Evolutionary conservation across 2,888 invertebrate species (phyloP).

Genomic region (Drosophila neutralis): DNA sequence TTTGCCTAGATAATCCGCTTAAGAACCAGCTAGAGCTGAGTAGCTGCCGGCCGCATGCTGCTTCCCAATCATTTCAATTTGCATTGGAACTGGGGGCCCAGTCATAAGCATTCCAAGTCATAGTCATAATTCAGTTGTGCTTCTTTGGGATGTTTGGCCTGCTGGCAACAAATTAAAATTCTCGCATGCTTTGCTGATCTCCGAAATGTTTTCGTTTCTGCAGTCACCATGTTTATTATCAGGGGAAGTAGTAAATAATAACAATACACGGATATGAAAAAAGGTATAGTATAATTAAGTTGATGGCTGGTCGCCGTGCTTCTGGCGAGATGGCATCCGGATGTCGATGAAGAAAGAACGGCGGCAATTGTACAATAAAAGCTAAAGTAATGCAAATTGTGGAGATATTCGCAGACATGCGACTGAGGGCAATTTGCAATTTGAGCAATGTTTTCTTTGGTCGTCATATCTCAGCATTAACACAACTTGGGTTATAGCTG

Average conservation of each 20-base stretch:
- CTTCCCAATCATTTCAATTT: conserved; percentile 83
- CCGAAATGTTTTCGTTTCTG: conserved; percentile 70
- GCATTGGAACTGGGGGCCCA: conserved; percentile 81
- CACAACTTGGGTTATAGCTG: too few species aligned
- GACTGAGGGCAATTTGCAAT: too few species aligned
- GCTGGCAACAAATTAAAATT: conserved; percentile 62
- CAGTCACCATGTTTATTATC: conserved; percentile 25
- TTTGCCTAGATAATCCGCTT: conserved; percentile 82
- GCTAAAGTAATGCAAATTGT: too few species aligned
- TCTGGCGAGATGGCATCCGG: conserved; percentile 74
- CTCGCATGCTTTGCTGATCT: conserved; percentile 64
- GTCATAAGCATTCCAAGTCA: conserved; percentile 25
- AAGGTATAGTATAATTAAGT: conserved; percentile 70
- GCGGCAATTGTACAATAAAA: too few species aligned
- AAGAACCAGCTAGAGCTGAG: conserved; percentile 73
- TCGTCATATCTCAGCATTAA: too few species aligned
- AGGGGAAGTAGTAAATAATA: background rate
- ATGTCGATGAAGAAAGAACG: conserved; percentile 58
- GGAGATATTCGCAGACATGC: too few species aligned
- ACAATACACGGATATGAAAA: conserved; percentile 9
- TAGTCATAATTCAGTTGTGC: background rate
- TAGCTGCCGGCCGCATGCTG: conserved; percentile 76
- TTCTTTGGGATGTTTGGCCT: background rate
- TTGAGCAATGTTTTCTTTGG: too few species aligned
- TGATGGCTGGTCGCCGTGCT: conserved; percentile 71